A percentile compares a stretch with the other conserved stretches of the same genome.
phyloP scores from a whole-genome alignment of 2,797 vertebrate genomes.

The Pangasius larnaudii region DNA sequence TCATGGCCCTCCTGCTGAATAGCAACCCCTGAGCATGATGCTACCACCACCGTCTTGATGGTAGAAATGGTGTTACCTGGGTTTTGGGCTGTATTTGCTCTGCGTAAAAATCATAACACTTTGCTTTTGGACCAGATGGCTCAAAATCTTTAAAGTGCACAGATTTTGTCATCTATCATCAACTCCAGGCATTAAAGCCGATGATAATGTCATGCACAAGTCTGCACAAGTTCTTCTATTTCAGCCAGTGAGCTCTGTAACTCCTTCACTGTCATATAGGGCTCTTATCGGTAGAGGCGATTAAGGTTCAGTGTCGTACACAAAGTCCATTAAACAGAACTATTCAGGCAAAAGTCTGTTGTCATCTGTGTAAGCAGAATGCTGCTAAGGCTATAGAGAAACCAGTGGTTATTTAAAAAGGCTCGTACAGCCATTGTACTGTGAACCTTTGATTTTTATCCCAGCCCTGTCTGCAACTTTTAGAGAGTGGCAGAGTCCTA shows the following conservation, averaged over 20 bases:
- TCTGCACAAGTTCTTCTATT: background rate
- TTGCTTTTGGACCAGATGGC: background rate
- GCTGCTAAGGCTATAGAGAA: background rate
- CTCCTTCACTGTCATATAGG: background rate
- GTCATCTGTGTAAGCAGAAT: background rate
- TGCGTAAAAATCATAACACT: background rate
- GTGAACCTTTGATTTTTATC: background rate
- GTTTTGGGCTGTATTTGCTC: background rate
- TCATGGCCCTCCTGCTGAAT: background rate
- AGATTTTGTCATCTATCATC: background rate
- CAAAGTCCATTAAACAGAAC: background rate
- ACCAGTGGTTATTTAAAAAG: background rate
- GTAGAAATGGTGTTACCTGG: background rate
- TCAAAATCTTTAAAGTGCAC: background rate
- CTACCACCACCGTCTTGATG: background rate
- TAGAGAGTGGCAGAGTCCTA: slow-evolving; percentile 86
- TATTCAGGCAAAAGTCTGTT: background rate
- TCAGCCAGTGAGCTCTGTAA: background rate
- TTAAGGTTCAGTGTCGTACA: background rate
- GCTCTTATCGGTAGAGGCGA: background rate
- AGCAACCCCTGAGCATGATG: background rate
- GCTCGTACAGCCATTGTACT: background rate
- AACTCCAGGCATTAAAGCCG: background rate
- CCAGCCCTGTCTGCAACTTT: slow-evolving; percentile 38
- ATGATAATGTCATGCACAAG: background rate